Percentiles rank a stretch among this genome's conserved stretches.
Conservation (phyloP, 2,797 vertebrate genomes). For the Sebastes ruberrimus region DNA sequence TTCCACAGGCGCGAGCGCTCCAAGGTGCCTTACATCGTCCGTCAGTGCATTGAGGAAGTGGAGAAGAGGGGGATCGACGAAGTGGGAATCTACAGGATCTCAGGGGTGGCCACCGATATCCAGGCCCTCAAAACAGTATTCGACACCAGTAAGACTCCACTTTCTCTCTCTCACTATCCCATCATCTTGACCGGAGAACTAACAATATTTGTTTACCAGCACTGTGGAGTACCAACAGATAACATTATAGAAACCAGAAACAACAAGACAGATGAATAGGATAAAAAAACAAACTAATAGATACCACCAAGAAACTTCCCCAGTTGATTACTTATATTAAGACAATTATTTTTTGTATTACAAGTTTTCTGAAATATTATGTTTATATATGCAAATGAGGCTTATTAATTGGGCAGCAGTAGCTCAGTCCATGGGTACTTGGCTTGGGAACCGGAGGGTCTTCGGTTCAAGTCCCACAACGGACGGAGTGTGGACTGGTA, state of each 20-base stretch:
- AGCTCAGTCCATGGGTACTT: too few species aligned
- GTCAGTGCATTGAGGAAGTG: slow-evolving; percentile 98
- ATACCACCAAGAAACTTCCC: too few species aligned
- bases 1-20: slow-evolving; percentile 92
- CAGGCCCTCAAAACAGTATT: slow-evolving; percentile 95
- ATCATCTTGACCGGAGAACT: background rate
- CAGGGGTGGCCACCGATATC: slow-evolving; percentile 97
- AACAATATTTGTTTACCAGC: background rate
- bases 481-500: too few species aligned
- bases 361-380: too few species aligned
- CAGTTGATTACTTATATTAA: too few species aligned
- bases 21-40: slow-evolving; percentile 99
- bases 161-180: background rate
- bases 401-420: too few species aligned
- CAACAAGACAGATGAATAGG: background rate
- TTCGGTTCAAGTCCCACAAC: too few species aligned
- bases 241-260: background rate
- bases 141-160: slow-evolving; percentile 90
- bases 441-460: too few species aligned
- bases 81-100: slow-evolving; percentile 98
- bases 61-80: slow-evolving; percentile 98
- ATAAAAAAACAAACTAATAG: rapidly evolving
- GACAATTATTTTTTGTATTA: too few species aligned
- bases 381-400: too few species aligned
- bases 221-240: background rate